These are phyloP conservation scores for Ophion slaviceki DNA, from an alignment of 2,888 invertebrate genomes.

Conservation along the genomic window DNA sequence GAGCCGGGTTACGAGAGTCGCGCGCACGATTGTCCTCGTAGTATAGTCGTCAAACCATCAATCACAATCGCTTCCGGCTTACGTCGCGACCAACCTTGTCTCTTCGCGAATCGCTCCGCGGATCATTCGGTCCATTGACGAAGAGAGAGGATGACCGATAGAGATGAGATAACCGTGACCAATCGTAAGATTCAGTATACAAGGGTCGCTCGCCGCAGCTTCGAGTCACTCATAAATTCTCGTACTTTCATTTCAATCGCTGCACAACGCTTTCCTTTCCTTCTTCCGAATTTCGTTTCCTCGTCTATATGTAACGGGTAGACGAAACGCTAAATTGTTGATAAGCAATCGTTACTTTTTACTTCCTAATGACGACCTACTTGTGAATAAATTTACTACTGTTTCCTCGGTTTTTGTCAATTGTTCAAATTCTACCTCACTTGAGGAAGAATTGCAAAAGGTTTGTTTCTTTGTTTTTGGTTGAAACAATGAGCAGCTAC, in stretches of 20 bases:
- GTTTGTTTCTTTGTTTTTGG: too few relatives aligned
- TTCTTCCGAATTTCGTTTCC: not conserved
- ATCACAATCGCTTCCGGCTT: slow-evolving; percentile 69
- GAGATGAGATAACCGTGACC: slow-evolving; percentile 16
- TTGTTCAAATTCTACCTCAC: too few relatives aligned
- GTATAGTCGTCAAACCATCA: slow-evolving; percentile 63
- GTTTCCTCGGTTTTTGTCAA: too few relatives aligned
- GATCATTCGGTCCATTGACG: slow-evolving; percentile 64
- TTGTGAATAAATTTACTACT: too few relatives aligned
- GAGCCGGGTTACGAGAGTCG: slow-evolving; percentile 4
- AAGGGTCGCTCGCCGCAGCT: slow-evolving; percentile 37
- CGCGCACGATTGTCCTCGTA: slow-evolving; percentile 24
- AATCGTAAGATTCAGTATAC: slow-evolving; percentile 55
- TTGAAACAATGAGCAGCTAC: not conserved
- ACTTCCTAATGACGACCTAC: too few relatives aligned
- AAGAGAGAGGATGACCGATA: slow-evolving; percentile 3
- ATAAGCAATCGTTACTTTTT: not conserved
- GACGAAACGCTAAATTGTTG: not conserved
- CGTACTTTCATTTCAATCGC: slow-evolving; percentile 6
- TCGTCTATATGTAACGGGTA: not conserved
- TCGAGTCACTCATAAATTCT: slow-evolving; percentile 33
- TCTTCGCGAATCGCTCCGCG: slow-evolving; percentile 39
- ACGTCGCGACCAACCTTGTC: slow-evolving; percentile 65
- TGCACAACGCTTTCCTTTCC: not conserved
- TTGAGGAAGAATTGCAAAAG: too few relatives aligned